Evolutionary conservation across 2,888 invertebrate species (phyloP), one percentile per base, ranked within the genome.

Genomic region (Choreutis nemorana): DNA sequence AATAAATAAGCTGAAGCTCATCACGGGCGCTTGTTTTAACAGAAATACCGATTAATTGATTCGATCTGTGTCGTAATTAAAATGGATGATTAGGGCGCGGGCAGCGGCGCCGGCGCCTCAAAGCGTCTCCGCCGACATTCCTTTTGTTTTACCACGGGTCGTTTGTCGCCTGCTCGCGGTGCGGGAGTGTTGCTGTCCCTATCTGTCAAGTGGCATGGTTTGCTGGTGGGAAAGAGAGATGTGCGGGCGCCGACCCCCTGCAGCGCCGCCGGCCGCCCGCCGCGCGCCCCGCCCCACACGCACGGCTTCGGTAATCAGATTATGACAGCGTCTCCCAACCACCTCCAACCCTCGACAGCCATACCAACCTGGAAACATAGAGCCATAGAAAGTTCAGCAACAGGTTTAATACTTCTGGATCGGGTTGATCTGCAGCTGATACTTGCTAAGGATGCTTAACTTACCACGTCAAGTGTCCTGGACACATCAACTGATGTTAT

Each of bases 51-150:
- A 78, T 75, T 75, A 77, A 77, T 78, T 77, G 78, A 77, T 77
- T 77, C 70, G 75, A 78, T 78, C 73, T 75, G 73, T 73, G 75
- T 68, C 66, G 77, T 78, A 77, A 78, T 78, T 77, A 77, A 78
- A 78, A 75, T 71, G 68, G 77, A 75, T 77, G 77, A 75, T 77
- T 75, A 77, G 75, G 63, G 70, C 62, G 67, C 71, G 71, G 64
- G 64, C 58, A 57, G 70, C 73, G 73, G 72, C 75, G 75, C 75
- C 72, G 39, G 75, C 77, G 73, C 72, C 73, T 75, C 77, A 77
- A 77, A 77, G 77, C 75, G 67, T 73, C 77, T 66, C 73, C 66
- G 67, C 64, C 72, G 66, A 72, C 77, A 78, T 78, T 78, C 77
- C 77, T 77, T 78, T 78, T 78, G 78, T 78, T 77, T 79, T 78